phyloP scores from a whole-genome alignment of 2,797 vertebrate genomes.

The Staurois parvus region DNA sequence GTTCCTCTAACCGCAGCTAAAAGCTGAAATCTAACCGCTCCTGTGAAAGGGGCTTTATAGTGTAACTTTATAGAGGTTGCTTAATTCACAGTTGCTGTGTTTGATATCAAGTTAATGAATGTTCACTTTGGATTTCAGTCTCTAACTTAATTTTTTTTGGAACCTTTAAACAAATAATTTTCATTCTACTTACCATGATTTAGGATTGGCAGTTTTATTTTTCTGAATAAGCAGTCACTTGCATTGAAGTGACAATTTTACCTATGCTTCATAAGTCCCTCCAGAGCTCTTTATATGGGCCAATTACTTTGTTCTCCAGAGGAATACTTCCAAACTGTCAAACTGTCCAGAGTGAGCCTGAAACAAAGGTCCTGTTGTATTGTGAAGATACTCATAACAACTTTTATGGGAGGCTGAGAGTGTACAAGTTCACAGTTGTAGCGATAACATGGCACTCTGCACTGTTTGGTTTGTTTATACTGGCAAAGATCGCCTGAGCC shows the following conservation, averaged over 20 bases:
- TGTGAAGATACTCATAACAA: constrained; percentile 84
- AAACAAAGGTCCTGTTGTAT: constrained; percentile 83
- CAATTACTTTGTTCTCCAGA: constrained; percentile 74
- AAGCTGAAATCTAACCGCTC: no score
- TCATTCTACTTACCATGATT: background rate
- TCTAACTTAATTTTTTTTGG: no score
- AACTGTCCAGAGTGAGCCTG: constrained; percentile 73
- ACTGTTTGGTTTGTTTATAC: constrained; percentile 86
- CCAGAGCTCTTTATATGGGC: constrained; percentile 72
- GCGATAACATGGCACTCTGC: constrained; percentile 82
- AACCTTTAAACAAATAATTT: no score
- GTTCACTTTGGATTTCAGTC: no score
- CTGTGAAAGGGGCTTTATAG: no score
- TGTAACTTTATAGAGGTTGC: no score
- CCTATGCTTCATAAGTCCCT: constrained; percentile 42
- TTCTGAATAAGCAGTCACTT: constrained; percentile 63
- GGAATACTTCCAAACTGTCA: constrained; percentile 79
- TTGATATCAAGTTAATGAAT: no score
- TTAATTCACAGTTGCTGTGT: no score
- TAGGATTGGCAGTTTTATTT: constrained; percentile 13
- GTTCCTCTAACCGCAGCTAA: no score
- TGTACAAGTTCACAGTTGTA: constrained; percentile 83
- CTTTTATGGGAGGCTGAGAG: constrained; percentile 81
- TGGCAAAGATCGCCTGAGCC: constrained; percentile 81
- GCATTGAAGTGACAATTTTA: constrained; percentile 37